These are phyloP conservation scores for Drosophila seguyi DNA, from an alignment of 1,140 invertebrate species.

Conservation along the genomic window DNA sequence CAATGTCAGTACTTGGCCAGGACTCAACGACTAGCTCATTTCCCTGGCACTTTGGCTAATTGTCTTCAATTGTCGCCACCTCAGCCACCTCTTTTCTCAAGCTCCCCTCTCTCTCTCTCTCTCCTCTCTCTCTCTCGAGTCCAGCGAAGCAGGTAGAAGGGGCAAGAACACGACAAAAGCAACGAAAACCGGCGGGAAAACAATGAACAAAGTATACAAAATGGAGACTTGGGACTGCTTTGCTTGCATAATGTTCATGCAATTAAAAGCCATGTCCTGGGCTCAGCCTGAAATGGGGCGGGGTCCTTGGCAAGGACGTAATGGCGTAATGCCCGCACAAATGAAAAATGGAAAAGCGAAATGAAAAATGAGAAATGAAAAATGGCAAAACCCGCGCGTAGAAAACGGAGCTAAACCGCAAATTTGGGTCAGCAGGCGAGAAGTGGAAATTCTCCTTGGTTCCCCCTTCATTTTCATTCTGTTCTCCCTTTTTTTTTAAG, in stretches of 20 bases:
- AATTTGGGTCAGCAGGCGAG: constrained; percentile 69
- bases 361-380: constrained; percentile 51
- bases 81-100: constrained; percentile 41
- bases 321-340: constrained; percentile 20
- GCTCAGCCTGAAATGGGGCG: constrained; percentile 14
- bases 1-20: constrained; percentile 37
- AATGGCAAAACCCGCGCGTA: constrained; percentile 14
- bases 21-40: constrained; percentile 58
- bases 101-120: no score
- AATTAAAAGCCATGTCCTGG: constrained; percentile 73
- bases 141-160: constrained; percentile 4
- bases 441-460: constrained; percentile 34
- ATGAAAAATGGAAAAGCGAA: constrained; percentile 62
- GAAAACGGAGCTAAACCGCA: constrained; percentile 41
- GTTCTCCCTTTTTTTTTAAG: constrained; percentile 15
- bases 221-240: constrained; percentile 56
- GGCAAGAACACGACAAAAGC: constrained; percentile 10
- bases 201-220: constrained; percentile 54
- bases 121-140: neutral
- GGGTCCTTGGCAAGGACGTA: constrained; percentile 52
- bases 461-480: neutral
- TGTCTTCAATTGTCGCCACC: constrained; percentile 72
- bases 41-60: constrained; percentile 72
- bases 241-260: constrained; percentile 77
- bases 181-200: constrained; percentile 33